Evolutionary conservation across 2,888 invertebrate genomes (phyloP).

Genomic region (Dicycla oo): DNA sequence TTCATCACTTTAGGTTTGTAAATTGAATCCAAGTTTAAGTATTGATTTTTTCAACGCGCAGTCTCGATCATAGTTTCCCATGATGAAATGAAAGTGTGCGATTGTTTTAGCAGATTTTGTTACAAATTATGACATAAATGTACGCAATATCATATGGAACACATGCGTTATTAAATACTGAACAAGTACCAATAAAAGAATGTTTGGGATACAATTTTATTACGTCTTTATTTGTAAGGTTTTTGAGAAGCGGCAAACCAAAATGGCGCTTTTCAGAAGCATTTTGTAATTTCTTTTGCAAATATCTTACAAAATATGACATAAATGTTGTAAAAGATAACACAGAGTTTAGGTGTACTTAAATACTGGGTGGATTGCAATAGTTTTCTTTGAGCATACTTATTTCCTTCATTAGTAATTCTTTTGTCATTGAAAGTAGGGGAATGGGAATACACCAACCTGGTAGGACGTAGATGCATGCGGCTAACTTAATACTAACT

Average conservation of each 20-base stretch:
- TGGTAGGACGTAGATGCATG: background rate
- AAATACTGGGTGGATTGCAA: background rate
- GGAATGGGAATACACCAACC: background rate
- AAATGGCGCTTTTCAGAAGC: background rate
- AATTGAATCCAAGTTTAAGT: background rate
- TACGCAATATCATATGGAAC: background rate
- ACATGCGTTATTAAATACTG: background rate
- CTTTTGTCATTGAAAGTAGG: background rate
- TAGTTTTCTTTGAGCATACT: background rate
- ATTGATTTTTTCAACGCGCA: constrained; percentile 23
- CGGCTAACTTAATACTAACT: background rate
- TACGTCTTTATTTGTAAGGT: background rate
- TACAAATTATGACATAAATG: constrained; percentile 27
- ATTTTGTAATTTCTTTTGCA: background rate
- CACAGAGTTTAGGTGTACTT: constrained; percentile 4
- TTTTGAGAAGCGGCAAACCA: background rate
- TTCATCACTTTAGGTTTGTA: background rate
- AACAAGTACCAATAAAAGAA: background rate
- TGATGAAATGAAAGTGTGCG: background rate
- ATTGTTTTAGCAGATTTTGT: constrained; percentile 6
- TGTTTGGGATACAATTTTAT: accelerated
- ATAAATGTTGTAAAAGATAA: constrained; percentile 10
- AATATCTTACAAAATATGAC: constrained; percentile 13
- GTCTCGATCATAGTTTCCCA: background rate
- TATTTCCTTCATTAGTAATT: background rate